Evolutionary conservation across 2,113 vertebrate species (phyloP).

Genomic region (Lycocorax pyrrhopterus): DNA sequence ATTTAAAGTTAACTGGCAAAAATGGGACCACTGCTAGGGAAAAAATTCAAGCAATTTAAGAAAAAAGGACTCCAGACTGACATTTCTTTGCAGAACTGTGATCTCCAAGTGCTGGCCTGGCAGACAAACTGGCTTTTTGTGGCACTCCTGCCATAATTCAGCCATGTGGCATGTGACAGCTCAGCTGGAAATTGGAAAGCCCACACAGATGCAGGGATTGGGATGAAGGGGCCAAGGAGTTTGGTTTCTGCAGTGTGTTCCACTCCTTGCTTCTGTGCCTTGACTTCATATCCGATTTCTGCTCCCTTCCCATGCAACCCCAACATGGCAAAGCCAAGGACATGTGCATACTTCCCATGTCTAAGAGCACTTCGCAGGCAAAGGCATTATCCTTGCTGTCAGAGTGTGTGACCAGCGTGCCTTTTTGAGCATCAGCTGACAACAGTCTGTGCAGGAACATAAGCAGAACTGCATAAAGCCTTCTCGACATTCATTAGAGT

Average conservation of each 20-base stretch:
- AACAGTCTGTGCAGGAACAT: neutral
- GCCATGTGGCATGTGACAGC: neutral
- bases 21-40: neutral
- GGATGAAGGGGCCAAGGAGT: neutral
- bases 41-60: neutral
- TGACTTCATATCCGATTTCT: neutral
- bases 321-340: neutral
- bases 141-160: neutral
- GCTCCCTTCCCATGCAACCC: neutral
- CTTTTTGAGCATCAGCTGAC: neutral
- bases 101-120: neutral
- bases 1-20: neutral
- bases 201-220: neutral
- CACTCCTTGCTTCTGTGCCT: neutral
- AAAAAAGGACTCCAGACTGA: neutral
- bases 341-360: rapidly evolving
- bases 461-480: neutral
- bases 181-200: neutral
- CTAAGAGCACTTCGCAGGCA: neutral
- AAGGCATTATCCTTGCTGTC: neutral
- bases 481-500: neutral
- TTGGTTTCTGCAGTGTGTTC: neutral
- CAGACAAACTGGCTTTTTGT: neutral
- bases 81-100: neutral
- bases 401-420: neutral